These are phyloP conservation scores for Gasterosteus aculeatus DNA, from an alignment of 2,113 vertebrate genomes.

Conservation along the genomic window DNA sequence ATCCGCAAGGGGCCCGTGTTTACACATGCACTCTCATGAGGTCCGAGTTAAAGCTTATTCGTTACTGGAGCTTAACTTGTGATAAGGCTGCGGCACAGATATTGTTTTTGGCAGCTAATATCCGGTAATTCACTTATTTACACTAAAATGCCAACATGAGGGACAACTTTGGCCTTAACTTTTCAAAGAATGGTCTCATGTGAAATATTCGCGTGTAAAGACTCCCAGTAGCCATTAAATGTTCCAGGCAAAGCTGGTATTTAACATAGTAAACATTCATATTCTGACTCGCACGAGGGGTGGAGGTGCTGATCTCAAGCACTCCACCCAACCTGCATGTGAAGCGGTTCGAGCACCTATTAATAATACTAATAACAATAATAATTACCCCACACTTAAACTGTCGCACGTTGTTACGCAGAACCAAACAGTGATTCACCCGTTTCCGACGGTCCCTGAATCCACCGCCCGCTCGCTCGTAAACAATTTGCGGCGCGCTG, in stretches of 20 bases:
- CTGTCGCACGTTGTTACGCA: no score
- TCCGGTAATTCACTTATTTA: slow-evolving; percentile 7
- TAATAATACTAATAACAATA: background rate
- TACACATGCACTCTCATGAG: slow-evolving; percentile 70
- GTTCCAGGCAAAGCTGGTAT: background rate
- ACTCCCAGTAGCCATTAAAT: background rate
- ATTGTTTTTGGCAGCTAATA: slow-evolving; percentile 14
- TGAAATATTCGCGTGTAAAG: background rate
- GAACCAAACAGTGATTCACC: no score
- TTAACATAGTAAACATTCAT: background rate
- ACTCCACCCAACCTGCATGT: no score
- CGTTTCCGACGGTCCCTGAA: slow-evolving; percentile 52
- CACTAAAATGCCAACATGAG: background rate
- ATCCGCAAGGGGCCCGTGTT: slow-evolving; percentile 63
- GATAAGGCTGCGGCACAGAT: slow-evolving; percentile 39
- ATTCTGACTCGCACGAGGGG: background rate
- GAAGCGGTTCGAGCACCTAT: background rate
- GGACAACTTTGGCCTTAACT: background rate
- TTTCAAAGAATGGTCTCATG: background rate
- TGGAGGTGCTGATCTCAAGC: background rate
- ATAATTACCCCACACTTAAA: background rate
- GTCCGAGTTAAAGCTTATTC: slow-evolving; percentile 62
- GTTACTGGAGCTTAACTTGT: slow-evolving; percentile 61
- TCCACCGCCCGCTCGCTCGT: slow-evolving; percentile 44
- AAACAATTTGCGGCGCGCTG: slow-evolving; percentile 40